A percentile compares a stretch with the other conserved stretches of the same genome.
phyloP scores from a whole-genome alignment of 2,113 vertebrate genomes.

The Brienomyrus longianalis region DNA sequence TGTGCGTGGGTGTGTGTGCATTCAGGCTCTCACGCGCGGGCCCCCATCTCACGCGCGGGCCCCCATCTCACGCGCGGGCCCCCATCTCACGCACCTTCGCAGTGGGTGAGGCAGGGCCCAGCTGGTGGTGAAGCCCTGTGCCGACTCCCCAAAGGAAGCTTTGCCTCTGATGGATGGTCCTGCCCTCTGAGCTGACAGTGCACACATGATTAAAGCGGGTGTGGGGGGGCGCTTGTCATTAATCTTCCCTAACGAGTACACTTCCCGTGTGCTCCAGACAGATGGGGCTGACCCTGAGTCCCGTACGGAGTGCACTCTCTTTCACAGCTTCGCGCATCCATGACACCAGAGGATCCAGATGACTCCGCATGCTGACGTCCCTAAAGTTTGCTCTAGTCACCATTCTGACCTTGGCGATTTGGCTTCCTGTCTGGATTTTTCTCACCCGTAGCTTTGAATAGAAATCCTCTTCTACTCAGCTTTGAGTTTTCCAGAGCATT shows the following conservation, averaged over 20 bases:
- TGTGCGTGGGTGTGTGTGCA: not conserved
- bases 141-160: conserved; percentile 30
- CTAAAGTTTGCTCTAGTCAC: not conserved
- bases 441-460: not conserved
- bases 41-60: not conserved
- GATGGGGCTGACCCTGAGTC: conserved; percentile 48
- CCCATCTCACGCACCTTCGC: too few relatives aligned
- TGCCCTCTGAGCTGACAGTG: conserved; percentile 48
- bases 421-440: not conserved
- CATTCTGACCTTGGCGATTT: not conserved
- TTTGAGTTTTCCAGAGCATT: not conserved
- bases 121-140: conserved; percentile 27
- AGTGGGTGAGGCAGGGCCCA: conserved; percentile 23
- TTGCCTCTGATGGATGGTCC: conserved; percentile 56
- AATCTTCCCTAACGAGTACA: conserved; percentile 66
- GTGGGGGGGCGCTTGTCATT: conserved; percentile 54
- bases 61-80: too few relatives aligned
- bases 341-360: not conserved
- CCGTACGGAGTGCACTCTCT: not conserved
- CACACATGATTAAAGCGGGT: conserved; percentile 67
- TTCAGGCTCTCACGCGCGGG: too few relatives aligned
- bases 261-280: conserved; percentile 41
- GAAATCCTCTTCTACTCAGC: not conserved
- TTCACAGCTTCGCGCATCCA: not conserved
- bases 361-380: not conserved